Conservation (phyloP, 2,888 invertebrate species). For the Kuschelorhynchus macadamiae region DNA sequence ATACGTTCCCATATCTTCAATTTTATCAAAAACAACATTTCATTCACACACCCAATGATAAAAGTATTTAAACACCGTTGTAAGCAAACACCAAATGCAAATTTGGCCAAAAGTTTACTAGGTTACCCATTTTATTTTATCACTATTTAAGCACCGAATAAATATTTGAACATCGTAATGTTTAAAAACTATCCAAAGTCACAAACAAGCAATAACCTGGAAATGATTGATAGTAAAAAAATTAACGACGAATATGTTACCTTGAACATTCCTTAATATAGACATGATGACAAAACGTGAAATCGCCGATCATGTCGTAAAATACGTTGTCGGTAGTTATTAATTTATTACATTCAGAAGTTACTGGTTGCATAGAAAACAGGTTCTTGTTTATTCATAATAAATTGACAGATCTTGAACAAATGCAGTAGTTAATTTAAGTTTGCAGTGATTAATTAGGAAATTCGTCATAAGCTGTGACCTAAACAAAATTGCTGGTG, state of each 20-base stretch:
- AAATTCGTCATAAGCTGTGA: neutral
- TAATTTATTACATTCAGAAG: slow-evolving; percentile 12
- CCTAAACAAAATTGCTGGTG: neutral
- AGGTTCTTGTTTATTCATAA: slow-evolving; percentile 3
- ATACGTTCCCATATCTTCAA: too few relatives aligned
- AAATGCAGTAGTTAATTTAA: slow-evolving; percentile 1
- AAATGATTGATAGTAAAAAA: slow-evolving; percentile 16
- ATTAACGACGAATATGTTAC: slow-evolving; percentile 17
- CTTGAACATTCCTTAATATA: slow-evolving; percentile 21
- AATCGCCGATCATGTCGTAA: slow-evolving; percentile 6
- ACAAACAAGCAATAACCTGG: slow-evolving; percentile 21
- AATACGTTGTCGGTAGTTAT: slow-evolving; percentile 8
- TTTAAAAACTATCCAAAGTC: slow-evolving; percentile 10
- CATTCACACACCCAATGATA: neutral
- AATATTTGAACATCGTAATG: slow-evolving; percentile 14
- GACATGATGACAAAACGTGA: slow-evolving; percentile 17
- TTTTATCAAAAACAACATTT: too few relatives aligned
- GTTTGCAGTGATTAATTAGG: neutral
- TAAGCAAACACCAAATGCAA: slow-evolving; percentile 17
- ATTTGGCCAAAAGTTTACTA: slow-evolving; percentile 10
- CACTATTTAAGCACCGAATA: slow-evolving; percentile 12
- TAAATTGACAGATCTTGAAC: neutral
- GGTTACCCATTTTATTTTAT: slow-evolving; percentile 14
- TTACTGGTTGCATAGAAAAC: neutral
- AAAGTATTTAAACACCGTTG: slow-evolving; percentile 1